phyloP scores from a whole-genome alignment of 2,797 vertebrate species.

The Etheostoma nigrum region DNA sequence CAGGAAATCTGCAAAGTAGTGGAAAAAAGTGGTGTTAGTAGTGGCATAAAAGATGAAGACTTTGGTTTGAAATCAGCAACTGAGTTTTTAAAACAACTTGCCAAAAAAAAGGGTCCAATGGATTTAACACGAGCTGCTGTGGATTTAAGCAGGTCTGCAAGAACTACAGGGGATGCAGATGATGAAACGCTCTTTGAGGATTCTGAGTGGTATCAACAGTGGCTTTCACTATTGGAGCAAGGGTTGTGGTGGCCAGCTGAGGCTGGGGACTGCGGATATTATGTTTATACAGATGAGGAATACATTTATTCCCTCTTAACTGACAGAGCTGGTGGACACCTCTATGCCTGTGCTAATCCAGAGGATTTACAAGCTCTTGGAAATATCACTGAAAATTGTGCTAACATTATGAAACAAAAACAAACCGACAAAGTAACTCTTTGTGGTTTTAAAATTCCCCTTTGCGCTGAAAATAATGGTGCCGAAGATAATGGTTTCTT shows the following conservation, averaged over 20 bases:
- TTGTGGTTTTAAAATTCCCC: conserved; percentile 93
- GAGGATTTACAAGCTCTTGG: conserved; percentile 82
- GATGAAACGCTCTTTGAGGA: conserved; percentile 84
- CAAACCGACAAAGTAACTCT: conserved; percentile 85
- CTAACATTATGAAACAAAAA: conserved; percentile 82
- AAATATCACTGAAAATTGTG: conserved; percentile 84
- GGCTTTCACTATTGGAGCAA: conserved; percentile 91
- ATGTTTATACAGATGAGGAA: conserved; percentile 91
- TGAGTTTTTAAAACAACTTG: conserved; percentile 83
- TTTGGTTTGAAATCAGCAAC: conserved; percentile 82
- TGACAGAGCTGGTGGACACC: conserved; percentile 91
- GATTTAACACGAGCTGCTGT: conserved; percentile 85
- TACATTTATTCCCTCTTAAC: conserved; percentile 95
- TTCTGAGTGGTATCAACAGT: conserved; percentile 92
- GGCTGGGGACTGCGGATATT: conserved; percentile 93
- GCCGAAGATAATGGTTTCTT: conserved; percentile 78
- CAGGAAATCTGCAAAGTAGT: conserved; percentile 65
- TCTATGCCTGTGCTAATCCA: conserved; percentile 90
- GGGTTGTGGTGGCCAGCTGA: conserved; percentile 97
- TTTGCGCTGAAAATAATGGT: conserved; percentile 83
- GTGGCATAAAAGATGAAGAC: conserved; percentile 66
- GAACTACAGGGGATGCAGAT: conserved; percentile 74
- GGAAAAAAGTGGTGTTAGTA: conserved; percentile 70
- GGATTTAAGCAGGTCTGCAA: conserved; percentile 88
- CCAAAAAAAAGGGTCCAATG: conserved; percentile 87